These are phyloP conservation scores for Trematocara zebra DNA, from an alignment of 2,113 vertebrate species.

Conservation along the genomic window DNA sequence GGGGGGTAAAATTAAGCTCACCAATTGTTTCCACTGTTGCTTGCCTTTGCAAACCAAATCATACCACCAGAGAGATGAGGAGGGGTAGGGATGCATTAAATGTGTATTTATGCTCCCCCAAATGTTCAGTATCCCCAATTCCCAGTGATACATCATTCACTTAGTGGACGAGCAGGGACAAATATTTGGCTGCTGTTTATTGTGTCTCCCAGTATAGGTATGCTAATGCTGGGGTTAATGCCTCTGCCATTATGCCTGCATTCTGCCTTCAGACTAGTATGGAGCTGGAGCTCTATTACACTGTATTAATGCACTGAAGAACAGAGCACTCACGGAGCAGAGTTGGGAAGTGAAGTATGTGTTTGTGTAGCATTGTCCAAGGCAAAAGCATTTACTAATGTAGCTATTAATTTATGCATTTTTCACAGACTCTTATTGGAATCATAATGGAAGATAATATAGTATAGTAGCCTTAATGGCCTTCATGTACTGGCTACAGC, in stretches of 20 bases:
- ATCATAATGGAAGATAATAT: not conserved
- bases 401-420: not conserved
- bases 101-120: not conserved
- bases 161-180: not conserved
- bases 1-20: not conserved
- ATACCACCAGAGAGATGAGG: not conserved
- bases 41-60: not conserved
- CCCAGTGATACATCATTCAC: not conserved
- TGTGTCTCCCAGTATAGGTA: not conserved
- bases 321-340: not conserved
- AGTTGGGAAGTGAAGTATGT: not conserved
- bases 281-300: not conserved
- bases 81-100: not conserved
- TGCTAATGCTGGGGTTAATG: not conserved
- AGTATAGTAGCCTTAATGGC: not conserved
- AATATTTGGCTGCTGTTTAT: not conserved
- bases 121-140: not conserved
- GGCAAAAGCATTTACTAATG: not conserved
- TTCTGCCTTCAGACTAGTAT: not conserved
- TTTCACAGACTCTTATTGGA: not conserved
- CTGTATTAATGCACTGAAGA: not conserved
- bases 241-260: not conserved
- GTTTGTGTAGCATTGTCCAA: not conserved
- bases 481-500: not conserved
- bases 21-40: not conserved